Base-by-base conservation (phyloP, 2,888 invertebrate species). In the Proisotoma minuta region DNA sequence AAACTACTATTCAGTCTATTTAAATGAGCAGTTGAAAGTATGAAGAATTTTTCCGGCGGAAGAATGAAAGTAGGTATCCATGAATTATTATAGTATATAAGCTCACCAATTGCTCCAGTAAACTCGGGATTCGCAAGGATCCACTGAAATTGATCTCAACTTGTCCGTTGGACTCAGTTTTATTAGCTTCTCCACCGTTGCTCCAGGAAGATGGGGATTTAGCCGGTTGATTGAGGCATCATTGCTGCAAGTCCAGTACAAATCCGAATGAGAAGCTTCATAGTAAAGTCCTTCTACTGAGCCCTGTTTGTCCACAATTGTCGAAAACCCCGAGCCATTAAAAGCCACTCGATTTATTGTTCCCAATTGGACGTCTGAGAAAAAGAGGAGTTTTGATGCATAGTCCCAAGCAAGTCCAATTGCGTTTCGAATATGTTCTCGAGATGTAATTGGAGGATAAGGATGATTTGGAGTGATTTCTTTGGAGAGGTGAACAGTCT, bases 271-370 rank as follows among this genome's bases (percentile, higher is more conserved):
- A 15, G 83, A 76, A 64, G 83, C 81, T 76, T 90, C 90, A 77
- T 84, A 90, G 59, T 89, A 88, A 75, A 94, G 80, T 43, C 93
- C 94, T 80, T 94, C 93, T 4, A 91, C 91, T 0, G 90, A 87
- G 10, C 90, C 90, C 78, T 88, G 87, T 74, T 85, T 88, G 86
- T 73, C 85, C 84, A 10, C 89, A 82, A 66, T 91, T 43, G 86
- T 82, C 39, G 80, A 80, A 78, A 90, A 88, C 1, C 83, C 83
- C 28, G 83, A 82, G 52, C 91, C 91, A 79, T 92, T 87, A 79
- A 91, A 92, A 76, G 82, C 82, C 51, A 90, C 91, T 29, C 85
- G 83, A 79, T 88, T 87, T 75, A 94, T 91, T 71, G 88, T 85
- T 60, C 90, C 91, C 75, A 87, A 82, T 77, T 91, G 90, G 66